Evolutionary conservation across 37 sponge, comb jelly and placozoan genomes (phyloP), one percentile per base, ranked within the genome.

Genomic region (Cliona cf. orientalis): DNA sequence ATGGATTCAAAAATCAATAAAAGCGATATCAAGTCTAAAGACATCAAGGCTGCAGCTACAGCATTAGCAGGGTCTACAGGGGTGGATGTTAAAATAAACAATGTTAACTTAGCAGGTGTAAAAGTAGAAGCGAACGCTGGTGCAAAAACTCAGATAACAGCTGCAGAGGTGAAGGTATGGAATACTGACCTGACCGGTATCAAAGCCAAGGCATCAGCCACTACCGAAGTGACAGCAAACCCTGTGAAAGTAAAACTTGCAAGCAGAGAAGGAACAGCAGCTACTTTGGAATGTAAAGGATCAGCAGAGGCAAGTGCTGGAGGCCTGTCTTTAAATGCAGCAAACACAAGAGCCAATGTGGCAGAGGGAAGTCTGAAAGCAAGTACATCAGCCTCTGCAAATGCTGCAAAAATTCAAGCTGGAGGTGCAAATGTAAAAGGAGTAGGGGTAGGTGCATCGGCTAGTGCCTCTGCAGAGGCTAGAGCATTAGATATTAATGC

Each of bases 391-490:
- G 63, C 26, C 5, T 61, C 63, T 26, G 63, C 28, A n/a, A 61
- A 61, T 61, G 63, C 28, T 26, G 63, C 63, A 61, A 61, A 61
- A 6, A 22, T n/a, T 11, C 25, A 61, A n/a, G 26, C 28, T 26
- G 63, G 26, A 5, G n/a, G 63, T 61, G 28, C 63, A n/a, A 61
- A 61, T n/a, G n/a, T 61, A n/a, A 61, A 21, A 25, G 63, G 63
- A 61, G 63, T 6, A 6, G 63, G n/a, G n/a, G n/a, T 22, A 25
- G n/a, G 63, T 61, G 22, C 63, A 61, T 25, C 63, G n/a, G 63
- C 63, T 61, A n/a, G 28, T 61, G 63, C 63, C 22, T 61, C 63
- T n/a, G 63, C 63, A 61, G n/a, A 22, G 6, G 63, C 63, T 25
- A 61, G 63, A 61, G 63, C 26, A 6, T 6, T 61, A 6, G 63